Evolutionary conservation across 2,113 vertebrate species (phyloP), one percentile per base, ranked within the genome.

Genomic region (Porphyrio hochstetteri): DNA sequence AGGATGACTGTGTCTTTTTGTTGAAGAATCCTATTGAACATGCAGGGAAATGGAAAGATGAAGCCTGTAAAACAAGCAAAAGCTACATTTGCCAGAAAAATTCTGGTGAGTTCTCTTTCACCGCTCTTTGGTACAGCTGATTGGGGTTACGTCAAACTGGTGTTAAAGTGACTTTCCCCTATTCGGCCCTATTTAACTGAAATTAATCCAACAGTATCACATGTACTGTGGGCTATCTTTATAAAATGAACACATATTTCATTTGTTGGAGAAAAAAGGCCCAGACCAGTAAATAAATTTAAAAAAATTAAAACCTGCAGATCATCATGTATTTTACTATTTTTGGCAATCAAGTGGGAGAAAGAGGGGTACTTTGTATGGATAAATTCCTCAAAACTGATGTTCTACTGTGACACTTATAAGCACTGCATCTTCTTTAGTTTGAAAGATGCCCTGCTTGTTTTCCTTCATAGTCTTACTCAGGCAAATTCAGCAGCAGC

Each of bases 41-140:
- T 27, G 96, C 93, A 55, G 98, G 99, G 42, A 52, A 94, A 46
- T 99, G 99, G 99, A 98, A 98, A 88, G 98, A 99, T 67, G 97
- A 97, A 29, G 92, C 97, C 20, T 99, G 99, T 93, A 97, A 96
- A 95, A 29, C 77, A 7, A 91, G 70, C 18, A 96, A 88, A 97
- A 97, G 98, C 52, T 99, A 98, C 80, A 97, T 99, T 94, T 99
- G 99, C 84, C 98, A 99, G 96, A 98, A 97, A 97, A 98, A 96
- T 23, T 84, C 97, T 67, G 98, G 99, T 99, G 89, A 97, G 96
- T 90, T 91, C 65, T 79, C 29, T 82, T 88, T 60, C 57, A 65
- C 13, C 5, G 1, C 8, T 35, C 74, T 61, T 13, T 50, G 59
- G 28, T 48, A 48, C 44, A 77, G 23, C 3, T 82, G 35, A n/a